Evolutionary conservation across 2,113 vertebrate species (phyloP), one percentile per base, ranked within the genome.

Genomic region (Prunella fulvescens): DNA sequence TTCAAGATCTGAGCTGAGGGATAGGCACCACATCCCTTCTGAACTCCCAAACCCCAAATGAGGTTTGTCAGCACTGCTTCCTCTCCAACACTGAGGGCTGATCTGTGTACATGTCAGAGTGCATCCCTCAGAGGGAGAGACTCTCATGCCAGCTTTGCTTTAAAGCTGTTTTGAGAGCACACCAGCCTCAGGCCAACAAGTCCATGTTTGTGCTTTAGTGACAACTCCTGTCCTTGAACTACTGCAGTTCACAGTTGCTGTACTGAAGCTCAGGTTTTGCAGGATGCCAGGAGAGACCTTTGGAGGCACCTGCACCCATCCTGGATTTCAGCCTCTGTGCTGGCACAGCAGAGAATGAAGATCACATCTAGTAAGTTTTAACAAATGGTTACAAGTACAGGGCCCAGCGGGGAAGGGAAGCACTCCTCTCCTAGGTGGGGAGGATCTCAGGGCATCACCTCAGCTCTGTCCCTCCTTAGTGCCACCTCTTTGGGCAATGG

Each of bases 361-460:
- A 76, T 35, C 3, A 23, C 15, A 31, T 71, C 79, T 83, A 86
- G n/a, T 40, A 81, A 47, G 44, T 86, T 81, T 62, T 92, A 90
- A 86, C 2, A 16, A 91, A 77, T n/a, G 78, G 69, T 87, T 95
- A 85, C 78, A 95, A 97, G 47, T 77, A 85, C 54, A 93, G 73
- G 80, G 88, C 58, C 77, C 10, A 8, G 20, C 14, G 48, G 76
- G 60, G 19, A 86, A 81, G 76, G 64, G 84, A 88, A 82, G 56
- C 8, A 12, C 35, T 66, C 25, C 42, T 80, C 70, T 92, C 69
- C 57, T 47, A 51, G 39, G 15, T n/a, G 20, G 28, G 69, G 11
- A 73, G 65, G 64, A 80, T 77, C 3, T 3, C 62, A 83, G 77
- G 71, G 67, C 48, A 88, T 35, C 47, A 19, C 47, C 35, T 88